Conservation (phyloP, 2,797 vertebrate species). For the Pangasius larnaudii region DNA sequence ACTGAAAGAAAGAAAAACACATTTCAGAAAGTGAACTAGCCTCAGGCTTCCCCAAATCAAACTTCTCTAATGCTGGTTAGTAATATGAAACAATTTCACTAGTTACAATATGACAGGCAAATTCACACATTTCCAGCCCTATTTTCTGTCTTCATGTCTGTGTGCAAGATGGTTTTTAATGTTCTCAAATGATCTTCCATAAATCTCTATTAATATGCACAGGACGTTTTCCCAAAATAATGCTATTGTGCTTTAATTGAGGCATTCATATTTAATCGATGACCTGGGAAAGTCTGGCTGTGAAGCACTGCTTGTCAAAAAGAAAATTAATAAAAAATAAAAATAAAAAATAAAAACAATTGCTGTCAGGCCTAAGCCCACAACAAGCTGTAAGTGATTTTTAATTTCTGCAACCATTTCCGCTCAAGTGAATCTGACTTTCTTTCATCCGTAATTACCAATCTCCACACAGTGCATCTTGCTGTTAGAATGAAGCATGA, state of each 20-base stretch:
- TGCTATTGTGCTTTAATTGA: background rate
- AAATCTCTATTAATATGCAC: background rate
- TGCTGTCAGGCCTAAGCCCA: background rate
- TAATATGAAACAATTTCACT: background rate
- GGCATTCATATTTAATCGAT: background rate
- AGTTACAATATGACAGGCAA: background rate
- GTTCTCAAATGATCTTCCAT: background rate
- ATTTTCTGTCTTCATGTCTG: background rate
- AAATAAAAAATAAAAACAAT: background rate
- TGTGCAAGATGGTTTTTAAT: background rate
- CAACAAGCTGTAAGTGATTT: conserved; percentile 20
- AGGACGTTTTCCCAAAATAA: conserved; percentile 12
- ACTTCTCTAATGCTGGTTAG: background rate
- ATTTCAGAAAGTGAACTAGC: background rate
- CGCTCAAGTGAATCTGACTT: conserved; percentile 6
- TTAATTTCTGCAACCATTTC: conserved; percentile 3
- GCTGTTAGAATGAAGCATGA: background rate
- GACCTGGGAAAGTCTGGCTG: background rate
- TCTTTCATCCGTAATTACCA: conserved; percentile 7
- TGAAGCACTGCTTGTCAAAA: background rate
- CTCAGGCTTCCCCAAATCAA: background rate
- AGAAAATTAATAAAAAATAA: too few relatives aligned
- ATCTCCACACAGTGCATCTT: background rate
- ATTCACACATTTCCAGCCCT: background rate
- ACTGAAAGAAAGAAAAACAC: background rate